Conservation (phyloP, 2,888 invertebrate genomes). For the Lypha dubia region DNA sequence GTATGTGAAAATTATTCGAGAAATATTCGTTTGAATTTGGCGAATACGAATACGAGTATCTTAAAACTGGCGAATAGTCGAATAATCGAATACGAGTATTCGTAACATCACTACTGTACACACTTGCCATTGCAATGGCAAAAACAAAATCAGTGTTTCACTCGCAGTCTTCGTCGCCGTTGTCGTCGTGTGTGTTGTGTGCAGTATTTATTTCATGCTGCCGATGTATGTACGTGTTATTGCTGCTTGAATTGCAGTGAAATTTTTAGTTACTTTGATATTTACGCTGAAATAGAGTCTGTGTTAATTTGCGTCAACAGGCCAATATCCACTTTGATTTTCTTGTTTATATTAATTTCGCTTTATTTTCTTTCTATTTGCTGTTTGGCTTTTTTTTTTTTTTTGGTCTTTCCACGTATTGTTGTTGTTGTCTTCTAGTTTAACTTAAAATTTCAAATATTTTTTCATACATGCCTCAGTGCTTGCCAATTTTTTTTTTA, state of each 20-base stretch:
- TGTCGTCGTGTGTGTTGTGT: conserved; percentile 3
- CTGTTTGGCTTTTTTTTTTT: too few species aligned
- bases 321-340: conserved; percentile 79
- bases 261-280: conserved; percentile 64
- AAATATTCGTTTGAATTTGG: too few species aligned
- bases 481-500: conserved; percentile 58
- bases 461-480: conserved; percentile 54
- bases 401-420: conserved; percentile 9
- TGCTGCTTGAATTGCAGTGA: conserved; percentile 50
- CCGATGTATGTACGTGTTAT: conserved; percentile 7
- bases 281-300: conserved; percentile 75
- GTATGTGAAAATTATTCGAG: too few species aligned
- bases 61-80: too few species aligned
- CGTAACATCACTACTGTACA: too few species aligned
- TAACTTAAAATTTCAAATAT: conserved; percentile 57
- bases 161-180: neutral
- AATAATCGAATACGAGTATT: too few species aligned
- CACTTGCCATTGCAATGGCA: conserved; percentile 29
- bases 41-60: too few species aligned
- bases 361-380: conserved; percentile 54
- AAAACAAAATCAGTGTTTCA: conserved; percentile 23
- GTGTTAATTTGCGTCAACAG: conserved; percentile 82
- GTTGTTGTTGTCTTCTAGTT: conserved; percentile 56
- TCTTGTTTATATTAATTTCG: conserved; percentile 67
- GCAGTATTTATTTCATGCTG: neutral